Conservation (phyloP, 2,888 invertebrate genomes). For the Ryuthela nishihirai region DNA sequence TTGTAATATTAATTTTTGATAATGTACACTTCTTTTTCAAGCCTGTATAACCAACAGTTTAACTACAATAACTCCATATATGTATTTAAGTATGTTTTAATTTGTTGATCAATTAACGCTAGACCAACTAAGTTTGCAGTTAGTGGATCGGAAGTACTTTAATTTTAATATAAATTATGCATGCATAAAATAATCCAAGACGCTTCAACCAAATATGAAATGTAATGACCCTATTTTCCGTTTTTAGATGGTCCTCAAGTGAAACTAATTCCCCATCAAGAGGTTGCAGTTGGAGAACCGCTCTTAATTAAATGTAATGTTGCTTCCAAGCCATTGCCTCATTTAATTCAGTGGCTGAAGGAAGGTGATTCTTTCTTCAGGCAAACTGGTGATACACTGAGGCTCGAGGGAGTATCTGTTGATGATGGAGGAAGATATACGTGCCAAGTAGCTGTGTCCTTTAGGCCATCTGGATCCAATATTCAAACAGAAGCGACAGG, state of each 20-base stretch:
- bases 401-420: slow-evolving; percentile 70
- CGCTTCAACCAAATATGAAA: no score
- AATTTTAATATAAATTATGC: no score
- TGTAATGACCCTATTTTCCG: no score
- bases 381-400: slow-evolving; percentile 72
- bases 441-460: slow-evolving; percentile 79
- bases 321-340: slow-evolving; percentile 77
- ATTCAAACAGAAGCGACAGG: slow-evolving; percentile 56
- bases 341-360: slow-evolving; percentile 79
- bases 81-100: no score
- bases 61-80: no score
- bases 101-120: no score
- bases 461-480: slow-evolving; percentile 64
- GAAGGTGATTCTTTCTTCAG: slow-evolving; percentile 79
- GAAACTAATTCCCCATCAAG: slow-evolving; percentile 49
- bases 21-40: no score
- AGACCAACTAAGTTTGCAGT: no score
- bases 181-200: no score
- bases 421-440: slow-evolving; percentile 85
- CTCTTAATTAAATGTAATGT: slow-evolving; percentile 83
- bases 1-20: no score
- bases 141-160: no score
- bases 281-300: slow-evolving; percentile 79
- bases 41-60: no score
- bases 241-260: slow-evolving; percentile 45